These are phyloP conservation scores for Drosophila bunnanda DNA, from an alignment of 2,888 invertebrate species.

Conservation along the genomic window DNA sequence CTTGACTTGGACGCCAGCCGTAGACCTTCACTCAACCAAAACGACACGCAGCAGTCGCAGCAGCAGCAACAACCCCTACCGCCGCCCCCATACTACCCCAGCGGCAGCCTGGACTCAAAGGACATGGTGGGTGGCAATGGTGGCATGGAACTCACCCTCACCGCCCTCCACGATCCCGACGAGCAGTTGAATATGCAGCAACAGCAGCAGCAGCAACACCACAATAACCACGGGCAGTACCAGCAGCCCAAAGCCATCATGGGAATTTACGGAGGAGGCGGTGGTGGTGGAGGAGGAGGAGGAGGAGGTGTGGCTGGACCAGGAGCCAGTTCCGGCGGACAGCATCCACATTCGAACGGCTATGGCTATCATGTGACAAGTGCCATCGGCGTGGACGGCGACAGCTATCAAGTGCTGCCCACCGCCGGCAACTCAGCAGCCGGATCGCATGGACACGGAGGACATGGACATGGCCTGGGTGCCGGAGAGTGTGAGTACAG, in stretches of 20 bases:
- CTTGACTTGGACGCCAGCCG: conserved; percentile 59
- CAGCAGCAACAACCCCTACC: conserved; percentile 56
- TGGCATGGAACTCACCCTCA: conserved; percentile 79
- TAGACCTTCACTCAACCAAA: conserved; percentile 64
- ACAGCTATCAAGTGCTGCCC: conserved; percentile 83
- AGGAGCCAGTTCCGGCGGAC: conserved; percentile 11
- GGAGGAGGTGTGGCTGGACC: conserved; percentile 15
- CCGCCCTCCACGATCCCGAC: conserved; percentile 78
- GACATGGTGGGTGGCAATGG: conserved; percentile 69
- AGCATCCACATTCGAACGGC: conserved; percentile 69
- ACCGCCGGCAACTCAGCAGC: conserved; percentile 57
- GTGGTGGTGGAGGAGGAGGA: conserved; percentile 23
- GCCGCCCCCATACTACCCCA: conserved; percentile 80
- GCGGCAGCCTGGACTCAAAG: conserved; percentile 79
- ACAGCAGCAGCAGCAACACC: conserved; percentile 69
- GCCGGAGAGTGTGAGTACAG: conserved; percentile 81
- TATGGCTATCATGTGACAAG: conserved; percentile 83
- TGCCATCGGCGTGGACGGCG: conserved; percentile 81
- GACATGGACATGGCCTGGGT: conserved; percentile 58
- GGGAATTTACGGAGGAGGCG: conserved; percentile 54
- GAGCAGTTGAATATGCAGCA: conserved; percentile 75
- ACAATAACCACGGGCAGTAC: conserved; percentile 54
- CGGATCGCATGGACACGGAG: conserved; percentile 52
- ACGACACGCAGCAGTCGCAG: conserved; percentile 48
- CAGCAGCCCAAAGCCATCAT: conserved; percentile 59